Evolutionary conservation across 2,888 invertebrate species (phyloP), one percentile per base, ranked within the genome.

Genomic region (Stegana nigrithorax): DNA sequence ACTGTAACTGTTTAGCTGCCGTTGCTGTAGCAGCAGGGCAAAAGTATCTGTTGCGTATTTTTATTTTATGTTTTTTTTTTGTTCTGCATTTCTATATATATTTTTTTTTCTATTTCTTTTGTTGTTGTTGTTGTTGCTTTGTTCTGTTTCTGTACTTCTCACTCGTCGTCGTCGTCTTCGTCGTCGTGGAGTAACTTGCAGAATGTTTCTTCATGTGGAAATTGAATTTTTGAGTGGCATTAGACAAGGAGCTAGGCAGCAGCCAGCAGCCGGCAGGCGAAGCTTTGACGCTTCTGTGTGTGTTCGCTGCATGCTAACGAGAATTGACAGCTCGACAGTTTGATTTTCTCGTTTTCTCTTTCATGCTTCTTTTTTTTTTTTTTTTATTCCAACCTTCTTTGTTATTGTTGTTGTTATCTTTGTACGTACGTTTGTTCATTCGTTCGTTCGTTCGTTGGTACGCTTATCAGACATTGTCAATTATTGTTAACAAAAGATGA

Each of bases 241-340:
- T 67, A 19, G 53, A 12, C 23, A 10, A 36, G 53, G 12, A 29
- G 14, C 36, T 14, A 55, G 53, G 36, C 32, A 36, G 25, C 10
- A 23, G 45, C 19, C 17, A 21, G 36, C 32, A 36, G 25, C 10
- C 7, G 45, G 45, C 17, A 21, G 4, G 25, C 19, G 23, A n/a
- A 4, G 36, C 36, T 36, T n/a, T 5, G 36, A 36, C 36, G n/a
- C 36, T 36, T n/a, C n/a, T 36, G n/a, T n/a, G 10, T 36, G 36
- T 36, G n/a, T 36, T 10, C 36, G 55, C 19, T 36, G 62, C 62
- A 59, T 70, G 58, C 75, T 75, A 76, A 76, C 73, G 65, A 68
- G 76, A 76, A 76, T 73, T 78, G 76, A 76, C 76, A 76, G 76
- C 68, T 75, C 74, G 76, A 76, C 76, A 76, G 76, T 70, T 74